Evolutionary conservation across 92 coral and sea anemone species (phyloP), one percentile per base, ranked within the genome.

Genomic region (Hydrozoanthus gracilis): DNA sequence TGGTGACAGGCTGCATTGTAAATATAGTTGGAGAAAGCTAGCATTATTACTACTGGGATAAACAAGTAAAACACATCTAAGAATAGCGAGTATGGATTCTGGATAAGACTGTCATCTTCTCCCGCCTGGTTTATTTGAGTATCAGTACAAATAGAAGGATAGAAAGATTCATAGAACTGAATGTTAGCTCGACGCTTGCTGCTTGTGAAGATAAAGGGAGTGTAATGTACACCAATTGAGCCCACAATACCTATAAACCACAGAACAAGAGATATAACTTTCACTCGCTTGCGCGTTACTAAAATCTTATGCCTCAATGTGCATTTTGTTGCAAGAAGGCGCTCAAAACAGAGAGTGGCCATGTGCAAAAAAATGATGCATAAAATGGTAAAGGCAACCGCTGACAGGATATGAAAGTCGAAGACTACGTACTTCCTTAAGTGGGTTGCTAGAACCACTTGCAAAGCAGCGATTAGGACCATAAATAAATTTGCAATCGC

Each of bases 361-460:
- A 80, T 64, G 85, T 80, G 85, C 74, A 80, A 20, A 11, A 80
- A 49, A 44, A 80, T 35, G 35, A 80, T 18, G 48, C 85, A 80
- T 44, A 80, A 50, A 14, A 80, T 48, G 16, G 73, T 74, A 14
- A 80, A 49, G 62, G 69, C 69, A 27, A 80, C 47, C 20, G 69
- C 74, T 46, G 85, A 80, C 62, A 80, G 66, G 46, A 80, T 80
- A 62, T 80, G 85, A 49, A 73, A 80, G 61, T 80, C 72, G 66
- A 80, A 80, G 20, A n/a, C 10, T 49, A 80, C 5, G 73, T 80
- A 66, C 52, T 80, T 11, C 73, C 47, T 49, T 44, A 70, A 65
- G 18, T 47, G 62, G 51, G 75, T 80, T 18, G 69, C 3, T 13
- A 80, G 85, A 65, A 80, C 10, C 20, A 80, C n/a, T 80, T 74